These are phyloP conservation scores for Idaea dimidiata DNA, from an alignment of 2,888 invertebrate species.

Conservation along the genomic window DNA sequence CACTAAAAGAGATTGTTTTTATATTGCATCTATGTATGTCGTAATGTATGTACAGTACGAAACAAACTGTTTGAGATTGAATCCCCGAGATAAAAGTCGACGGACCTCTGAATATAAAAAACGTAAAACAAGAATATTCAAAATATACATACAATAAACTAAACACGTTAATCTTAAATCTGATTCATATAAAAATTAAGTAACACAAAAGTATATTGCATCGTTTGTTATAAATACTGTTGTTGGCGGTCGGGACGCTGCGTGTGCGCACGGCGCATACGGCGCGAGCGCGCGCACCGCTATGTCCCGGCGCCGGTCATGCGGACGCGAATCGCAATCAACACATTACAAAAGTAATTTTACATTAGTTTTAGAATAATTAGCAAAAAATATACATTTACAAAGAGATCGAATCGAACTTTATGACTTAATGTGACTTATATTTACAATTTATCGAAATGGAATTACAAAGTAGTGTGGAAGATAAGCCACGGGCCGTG, in stretches of 20 bases:
- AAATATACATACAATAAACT: slow-evolving; percentile 74
- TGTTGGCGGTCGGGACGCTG: slow-evolving; percentile 3
- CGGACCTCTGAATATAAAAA: slow-evolving; percentile 56
- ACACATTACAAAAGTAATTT: slow-evolving; percentile 32
- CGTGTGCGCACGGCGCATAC: slow-evolving; percentile 6
- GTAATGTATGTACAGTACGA: slow-evolving; percentile 65
- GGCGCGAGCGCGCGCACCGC: background rate
- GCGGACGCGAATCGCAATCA: slow-evolving; percentile 35
- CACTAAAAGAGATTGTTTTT: slow-evolving; percentile 73
- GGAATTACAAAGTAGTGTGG: slow-evolving; percentile 76
- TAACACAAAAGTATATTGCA: slow-evolving; percentile 76
- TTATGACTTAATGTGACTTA: slow-evolving; percentile 77
- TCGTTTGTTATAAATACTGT: slow-evolving; percentile 62
- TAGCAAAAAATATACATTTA: slow-evolving; percentile 79
- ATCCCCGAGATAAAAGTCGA: slow-evolving; percentile 76
- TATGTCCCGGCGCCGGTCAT: background rate
- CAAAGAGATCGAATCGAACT: slow-evolving; percentile 79
- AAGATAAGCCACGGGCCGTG: slow-evolving; percentile 62
- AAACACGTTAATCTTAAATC: slow-evolving; percentile 58
- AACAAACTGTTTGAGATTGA: slow-evolving; percentile 68
- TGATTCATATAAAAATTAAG: slow-evolving; percentile 74
- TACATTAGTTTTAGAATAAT: slow-evolving; percentile 50
- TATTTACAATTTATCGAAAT: slow-evolving; percentile 79
- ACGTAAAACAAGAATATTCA: slow-evolving; percentile 48
- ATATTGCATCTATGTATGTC: slow-evolving; percentile 65